Evolutionary conservation across 1,140 invertebrate genomes (phyloP).

Genomic region (Linepithema humile): DNA sequence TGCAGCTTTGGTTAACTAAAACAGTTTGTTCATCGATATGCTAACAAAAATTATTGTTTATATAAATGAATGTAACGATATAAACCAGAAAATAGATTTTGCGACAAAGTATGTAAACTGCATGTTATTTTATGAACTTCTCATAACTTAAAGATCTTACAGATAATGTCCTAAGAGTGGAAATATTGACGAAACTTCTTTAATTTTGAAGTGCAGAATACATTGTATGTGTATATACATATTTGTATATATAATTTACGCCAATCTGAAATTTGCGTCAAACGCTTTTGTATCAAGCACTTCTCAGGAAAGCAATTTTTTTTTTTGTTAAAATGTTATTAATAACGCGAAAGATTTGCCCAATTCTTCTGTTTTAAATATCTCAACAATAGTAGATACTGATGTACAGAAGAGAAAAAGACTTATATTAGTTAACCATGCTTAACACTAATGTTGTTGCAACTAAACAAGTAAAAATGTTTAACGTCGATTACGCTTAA

Average conservation of each 20-base stretch:
- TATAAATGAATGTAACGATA: background rate
- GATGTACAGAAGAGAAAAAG: slow-evolving; percentile 11
- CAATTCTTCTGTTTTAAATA: slow-evolving; percentile 37
- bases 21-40: background rate
- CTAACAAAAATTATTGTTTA: background rate
- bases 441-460: slow-evolving; percentile 50
- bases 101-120: background rate
- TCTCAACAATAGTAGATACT: background rate
- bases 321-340: background rate
- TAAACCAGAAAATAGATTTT: background rate
- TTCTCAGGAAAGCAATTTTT: slow-evolving; percentile 11
- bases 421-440: slow-evolving; percentile 59
- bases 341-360: background rate
- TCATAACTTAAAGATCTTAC: background rate
- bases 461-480: slow-evolving; percentile 58
- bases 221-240: slow-evolving; percentile 36
- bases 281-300: background rate
- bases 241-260: background rate
- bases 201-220: slow-evolving; percentile 18
- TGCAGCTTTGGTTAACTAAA: slow-evolving; percentile 45
- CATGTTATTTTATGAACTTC: background rate
- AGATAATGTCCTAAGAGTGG: background rate
- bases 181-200: slow-evolving; percentile 22
- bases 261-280: background rate
- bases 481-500: slow-evolving; percentile 67